Evolutionary conservation across 2,113 vertebrate species (phyloP).

Genomic region (Ranitomeya variabilis): DNA sequence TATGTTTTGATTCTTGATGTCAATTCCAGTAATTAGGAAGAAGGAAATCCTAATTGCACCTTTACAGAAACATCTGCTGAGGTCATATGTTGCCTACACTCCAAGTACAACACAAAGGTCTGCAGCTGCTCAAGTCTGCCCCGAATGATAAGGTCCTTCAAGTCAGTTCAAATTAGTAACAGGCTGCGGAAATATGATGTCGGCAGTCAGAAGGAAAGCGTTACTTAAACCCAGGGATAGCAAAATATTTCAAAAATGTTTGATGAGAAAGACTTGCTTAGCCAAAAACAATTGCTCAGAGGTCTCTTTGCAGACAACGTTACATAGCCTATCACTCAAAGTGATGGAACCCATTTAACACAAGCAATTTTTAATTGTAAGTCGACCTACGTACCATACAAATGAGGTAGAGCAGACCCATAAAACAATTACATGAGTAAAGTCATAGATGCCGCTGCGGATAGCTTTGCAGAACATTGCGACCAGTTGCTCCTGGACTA

Average conservation of each 20-base stretch:
- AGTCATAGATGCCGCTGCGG: not conserved
- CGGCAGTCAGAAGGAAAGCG: conserved; percentile 64
- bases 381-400: not conserved
- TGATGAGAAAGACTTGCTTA: conserved; percentile 39
- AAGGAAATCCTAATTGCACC: conserved; percentile 63
- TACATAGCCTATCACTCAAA: conserved; percentile 45
- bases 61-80: conserved; percentile 69
- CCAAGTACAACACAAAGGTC: conserved; percentile 63
- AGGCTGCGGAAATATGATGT: conserved; percentile 62
- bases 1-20: conserved; percentile 63
- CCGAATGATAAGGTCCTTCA: conserved; percentile 63
- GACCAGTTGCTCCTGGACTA: conserved; percentile 7
- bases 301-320: conserved; percentile 60
- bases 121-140: conserved; percentile 67
- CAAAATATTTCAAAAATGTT: conserved; percentile 62
- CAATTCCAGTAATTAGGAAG: conserved; percentile 68
- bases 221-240: conserved; percentile 62
- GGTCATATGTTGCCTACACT: conserved; percentile 63
- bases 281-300: conserved; percentile 61
- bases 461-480: not conserved
- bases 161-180: conserved; percentile 65
- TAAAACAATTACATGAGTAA: conserved; percentile 3
- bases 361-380: conserved; percentile 28
- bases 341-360: conserved; percentile 18
- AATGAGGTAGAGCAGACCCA: conserved; percentile 1